Evolutionary conservation across 2,797 vertebrate genomes (phyloP).

Genomic region (Miichthys miiuy): DNA sequence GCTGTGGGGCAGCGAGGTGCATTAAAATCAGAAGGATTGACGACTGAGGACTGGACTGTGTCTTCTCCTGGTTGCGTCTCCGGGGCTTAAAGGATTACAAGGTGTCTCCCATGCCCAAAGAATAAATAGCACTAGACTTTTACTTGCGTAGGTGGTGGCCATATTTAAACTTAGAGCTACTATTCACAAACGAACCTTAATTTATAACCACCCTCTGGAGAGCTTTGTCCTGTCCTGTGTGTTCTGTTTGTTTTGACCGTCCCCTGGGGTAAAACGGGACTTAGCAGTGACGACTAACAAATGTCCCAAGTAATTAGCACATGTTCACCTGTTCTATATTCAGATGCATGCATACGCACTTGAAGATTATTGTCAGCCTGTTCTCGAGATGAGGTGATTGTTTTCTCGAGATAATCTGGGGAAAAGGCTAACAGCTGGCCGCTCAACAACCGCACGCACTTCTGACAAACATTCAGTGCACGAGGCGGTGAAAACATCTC

Average conservation of each 20-base stretch:
- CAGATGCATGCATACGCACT: conserved; percentile 52
- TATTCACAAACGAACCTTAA: conserved; percentile 23
- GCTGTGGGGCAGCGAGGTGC: conserved; percentile 40
- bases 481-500: conserved; percentile 24
- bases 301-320: conserved; percentile 33
- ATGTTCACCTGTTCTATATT: conserved; percentile 54
- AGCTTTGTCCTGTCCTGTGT: conserved; percentile 32
- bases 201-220: conserved; percentile 31
- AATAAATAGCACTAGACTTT: conserved; percentile 69
- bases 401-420: conserved; percentile 40
- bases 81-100: conserved; percentile 73
- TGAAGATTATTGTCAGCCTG: conserved; percentile 55
- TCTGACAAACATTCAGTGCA: not conserved
- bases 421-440: conserved; percentile 26
- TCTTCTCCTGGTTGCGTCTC: conserved; percentile 56
- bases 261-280: conserved; percentile 46
- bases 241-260: conserved; percentile 31
- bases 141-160: conserved; percentile 69
- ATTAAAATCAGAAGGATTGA: conserved; percentile 54
- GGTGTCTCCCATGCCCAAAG: conserved; percentile 20
- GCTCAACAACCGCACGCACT: not conserved
- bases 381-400: conserved; percentile 15
- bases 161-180: conserved; percentile 37
- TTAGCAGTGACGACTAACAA: conserved; percentile 62
- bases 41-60: not conserved